Evolutionary conservation across 2,113 vertebrate genomes (phyloP).

Genomic region (Galemys pyrenaicus): DNA sequence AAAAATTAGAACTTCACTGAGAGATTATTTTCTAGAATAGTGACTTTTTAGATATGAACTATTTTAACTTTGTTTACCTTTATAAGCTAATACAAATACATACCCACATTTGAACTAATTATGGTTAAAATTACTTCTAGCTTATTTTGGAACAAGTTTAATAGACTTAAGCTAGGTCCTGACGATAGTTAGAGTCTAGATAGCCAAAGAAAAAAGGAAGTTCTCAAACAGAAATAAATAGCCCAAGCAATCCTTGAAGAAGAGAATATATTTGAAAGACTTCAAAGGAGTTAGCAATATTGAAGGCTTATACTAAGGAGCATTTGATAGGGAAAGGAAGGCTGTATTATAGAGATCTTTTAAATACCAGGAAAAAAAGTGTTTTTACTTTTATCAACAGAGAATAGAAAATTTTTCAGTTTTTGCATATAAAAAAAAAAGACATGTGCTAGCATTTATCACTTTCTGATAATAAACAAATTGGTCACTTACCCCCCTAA

Average conservation of each 20-base stretch:
- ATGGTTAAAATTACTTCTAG: conserved; percentile 42
- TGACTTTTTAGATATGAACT: not conserved
- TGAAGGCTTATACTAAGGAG: not conserved
- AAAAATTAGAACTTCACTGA: not conserved
- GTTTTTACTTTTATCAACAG: not conserved
- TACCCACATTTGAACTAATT: conserved; percentile 51
- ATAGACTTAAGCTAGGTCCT: not conserved
- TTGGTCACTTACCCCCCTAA: not conserved
- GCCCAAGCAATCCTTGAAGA: not conserved
- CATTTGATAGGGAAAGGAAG: not conserved
- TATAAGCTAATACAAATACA: not conserved
- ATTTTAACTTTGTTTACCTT: not conserved
- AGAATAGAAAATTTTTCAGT: conserved; percentile 34
- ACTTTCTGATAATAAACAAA: conserved; percentile 31
- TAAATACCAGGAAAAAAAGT: not conserved
- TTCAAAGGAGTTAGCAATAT: conserved; percentile 1
- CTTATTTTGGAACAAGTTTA: conserved; percentile 35
- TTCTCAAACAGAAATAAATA: conserved; percentile 40
- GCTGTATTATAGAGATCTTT: conserved; percentile 10
- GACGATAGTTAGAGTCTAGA: not conserved
- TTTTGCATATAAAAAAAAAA: conserved; percentile 31
- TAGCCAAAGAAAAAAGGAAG: not conserved
- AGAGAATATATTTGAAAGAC: conserved; percentile 13
- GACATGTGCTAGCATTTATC: conserved; percentile 24
- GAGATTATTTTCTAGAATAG: conserved; percentile 12